Evolutionary conservation across 92 coral and sea anemone genomes (phyloP).

Genomic region (Zoanthus sociatus): DNA sequence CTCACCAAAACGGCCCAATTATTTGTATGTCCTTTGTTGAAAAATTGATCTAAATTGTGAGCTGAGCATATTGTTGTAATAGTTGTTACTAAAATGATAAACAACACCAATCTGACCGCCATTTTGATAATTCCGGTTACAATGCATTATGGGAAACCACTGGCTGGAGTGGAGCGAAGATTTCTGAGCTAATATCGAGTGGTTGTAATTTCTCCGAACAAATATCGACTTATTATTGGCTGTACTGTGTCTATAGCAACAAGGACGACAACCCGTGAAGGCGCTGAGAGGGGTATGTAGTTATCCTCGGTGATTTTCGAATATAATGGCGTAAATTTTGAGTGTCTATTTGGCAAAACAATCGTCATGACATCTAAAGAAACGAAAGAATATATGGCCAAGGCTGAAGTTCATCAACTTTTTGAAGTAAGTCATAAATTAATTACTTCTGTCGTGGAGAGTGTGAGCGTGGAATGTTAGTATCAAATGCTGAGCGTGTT

Average conservation of each 20-base stretch:
- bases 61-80: constrained; percentile 35
- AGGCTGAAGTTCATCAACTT: constrained; percentile 91
- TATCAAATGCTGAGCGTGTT: not conserved
- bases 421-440: constrained; percentile 75
- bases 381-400: constrained; percentile 95
- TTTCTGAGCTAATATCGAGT: constrained; percentile 20
- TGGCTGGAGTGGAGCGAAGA: not conserved
- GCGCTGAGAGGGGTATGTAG: not conserved
- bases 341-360: not conserved
- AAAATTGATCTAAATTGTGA: constrained; percentile 64
- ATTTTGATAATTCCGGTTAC: constrained; percentile 65
- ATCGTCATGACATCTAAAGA: constrained; percentile 91
- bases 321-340: not conserved
- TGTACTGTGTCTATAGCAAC: constrained; percentile 34
- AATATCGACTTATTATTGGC: not conserved
- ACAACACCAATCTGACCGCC: constrained; percentile 66
- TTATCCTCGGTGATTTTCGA: too few species aligned
- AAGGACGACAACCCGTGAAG: not conserved
- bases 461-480: not conserved
- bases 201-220: constrained; percentile 12
- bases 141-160: constrained; percentile 23
- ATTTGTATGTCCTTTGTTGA: constrained; percentile 90
- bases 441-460: not conserved
- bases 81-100: constrained; percentile 23
- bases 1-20: constrained; percentile 98